Evolutionary conservation across 2,113 vertebrate species (phyloP).

Genomic region (Corythornis vintsioides): DNA sequence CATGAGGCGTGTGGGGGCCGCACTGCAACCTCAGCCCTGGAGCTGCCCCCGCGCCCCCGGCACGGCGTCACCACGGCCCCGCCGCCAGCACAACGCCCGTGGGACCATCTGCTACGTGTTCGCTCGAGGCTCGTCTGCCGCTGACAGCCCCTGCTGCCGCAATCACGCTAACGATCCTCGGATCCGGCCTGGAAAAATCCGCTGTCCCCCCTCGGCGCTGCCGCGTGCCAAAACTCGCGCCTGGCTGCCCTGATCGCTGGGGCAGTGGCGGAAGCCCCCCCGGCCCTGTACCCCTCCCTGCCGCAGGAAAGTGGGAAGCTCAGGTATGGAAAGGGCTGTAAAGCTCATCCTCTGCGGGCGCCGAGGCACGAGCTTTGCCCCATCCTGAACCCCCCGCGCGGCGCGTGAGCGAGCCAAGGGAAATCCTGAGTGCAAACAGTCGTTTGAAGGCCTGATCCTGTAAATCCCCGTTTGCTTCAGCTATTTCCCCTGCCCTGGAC

Average conservation of each 20-base stretch:
- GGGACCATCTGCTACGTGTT: constrained; percentile 5
- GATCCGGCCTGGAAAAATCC: constrained; percentile 58
- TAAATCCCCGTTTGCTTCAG: background rate
- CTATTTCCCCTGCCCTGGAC: constrained; percentile 6
- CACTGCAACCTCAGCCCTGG: background rate
- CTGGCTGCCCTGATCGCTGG: background rate
- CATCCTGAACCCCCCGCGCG: background rate
- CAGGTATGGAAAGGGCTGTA: constrained; percentile 42
- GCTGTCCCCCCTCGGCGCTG: background rate
- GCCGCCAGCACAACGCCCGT: background rate
- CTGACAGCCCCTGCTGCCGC: background rate
- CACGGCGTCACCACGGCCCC: background rate
- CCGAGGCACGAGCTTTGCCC: constrained; percentile 39
- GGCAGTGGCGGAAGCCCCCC: background rate
- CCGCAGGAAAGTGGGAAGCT: constrained; percentile 28
- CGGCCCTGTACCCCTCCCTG: background rate
- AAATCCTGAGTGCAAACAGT: constrained; percentile 54
- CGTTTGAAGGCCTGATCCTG: constrained; percentile 14
- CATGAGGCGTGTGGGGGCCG: accelerated
- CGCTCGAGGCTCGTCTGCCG: background rate
- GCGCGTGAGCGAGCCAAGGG: constrained; percentile 37
- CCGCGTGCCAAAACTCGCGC: constrained; percentile 31
- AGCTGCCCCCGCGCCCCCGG: accelerated
- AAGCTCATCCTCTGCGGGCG: constrained; percentile 11
- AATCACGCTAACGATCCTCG: background rate